These are phyloP conservation scores for Dryas iulia DNA, from an alignment of 1,140 invertebrate genomes.

Conservation along the genomic window DNA sequence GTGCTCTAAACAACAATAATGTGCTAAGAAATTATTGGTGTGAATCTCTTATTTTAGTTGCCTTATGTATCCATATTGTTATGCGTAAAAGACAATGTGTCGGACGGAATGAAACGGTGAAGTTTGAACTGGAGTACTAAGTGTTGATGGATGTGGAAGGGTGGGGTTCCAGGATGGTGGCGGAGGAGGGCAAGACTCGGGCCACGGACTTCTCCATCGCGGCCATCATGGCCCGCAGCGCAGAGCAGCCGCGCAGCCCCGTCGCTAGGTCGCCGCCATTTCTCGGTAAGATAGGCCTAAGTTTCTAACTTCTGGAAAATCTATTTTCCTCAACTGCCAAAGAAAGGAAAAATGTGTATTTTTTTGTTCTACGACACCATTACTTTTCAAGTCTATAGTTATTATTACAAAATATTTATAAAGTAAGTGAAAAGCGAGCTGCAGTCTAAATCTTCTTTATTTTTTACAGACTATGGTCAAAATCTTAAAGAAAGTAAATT, in stretches of 20 bases:
- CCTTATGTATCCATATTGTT: not conserved
- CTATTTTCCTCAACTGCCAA: not conserved
- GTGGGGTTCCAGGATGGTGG: conserved; percentile 81
- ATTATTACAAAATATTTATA: too few relatives aligned
- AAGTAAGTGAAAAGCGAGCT: not conserved
- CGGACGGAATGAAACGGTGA: conserved; percentile 56
- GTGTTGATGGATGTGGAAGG: conserved; percentile 74
- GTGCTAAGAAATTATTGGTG: conserved; percentile 13
- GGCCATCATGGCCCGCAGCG: conserved; percentile 92
- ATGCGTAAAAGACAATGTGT: conserved; percentile 43
- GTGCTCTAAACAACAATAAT: conserved; percentile 6
- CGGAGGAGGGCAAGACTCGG: conserved; percentile 78
- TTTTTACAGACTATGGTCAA: too few relatives aligned
- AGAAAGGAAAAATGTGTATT: too few relatives aligned
- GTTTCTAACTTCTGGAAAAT: conserved; percentile 10
- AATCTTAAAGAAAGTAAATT: too few relatives aligned
- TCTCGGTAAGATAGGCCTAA: conserved; percentile 69
- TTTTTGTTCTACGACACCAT: too few relatives aligned
- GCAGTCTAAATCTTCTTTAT: not conserved
- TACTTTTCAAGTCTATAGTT: too few relatives aligned
- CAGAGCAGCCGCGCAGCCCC: conserved; percentile 80
- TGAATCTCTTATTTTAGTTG: conserved; percentile 2
- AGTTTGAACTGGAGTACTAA: conserved; percentile 44
- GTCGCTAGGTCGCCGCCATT: conserved; percentile 54
- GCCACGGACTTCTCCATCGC: conserved; percentile 96